Evolutionary conservation across 2,113 vertebrate genomes (phyloP).

Genomic region (Hepsetus odoe): DNA sequence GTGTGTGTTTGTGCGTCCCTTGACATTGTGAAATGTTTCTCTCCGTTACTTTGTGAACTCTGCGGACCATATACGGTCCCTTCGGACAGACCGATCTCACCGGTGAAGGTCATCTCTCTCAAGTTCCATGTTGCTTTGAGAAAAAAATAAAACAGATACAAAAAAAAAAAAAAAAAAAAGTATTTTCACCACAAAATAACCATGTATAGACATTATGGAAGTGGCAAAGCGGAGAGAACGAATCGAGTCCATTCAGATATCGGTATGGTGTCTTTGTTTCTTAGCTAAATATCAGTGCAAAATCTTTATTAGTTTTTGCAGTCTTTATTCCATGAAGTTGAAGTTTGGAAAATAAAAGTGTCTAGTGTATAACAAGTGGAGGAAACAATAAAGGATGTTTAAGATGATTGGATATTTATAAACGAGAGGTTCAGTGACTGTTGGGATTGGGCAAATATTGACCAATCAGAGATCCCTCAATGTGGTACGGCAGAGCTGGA

Average conservation of each 20-base stretch:
- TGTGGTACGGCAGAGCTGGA: constrained; percentile 36
- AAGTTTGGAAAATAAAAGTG: constrained; percentile 16
- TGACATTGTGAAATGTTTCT: constrained; percentile 81
- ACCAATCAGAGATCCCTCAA: constrained; percentile 44
- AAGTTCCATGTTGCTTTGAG: constrained; percentile 39
- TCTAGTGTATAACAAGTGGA: constrained; percentile 48
- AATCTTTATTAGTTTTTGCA: constrained; percentile 40
- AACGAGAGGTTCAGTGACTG: constrained; percentile 61
- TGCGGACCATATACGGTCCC: constrained; percentile 67
- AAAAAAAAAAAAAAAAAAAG: constrained; percentile 8
- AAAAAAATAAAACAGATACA: constrained; percentile 6
- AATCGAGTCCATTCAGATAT: constrained; percentile 41
- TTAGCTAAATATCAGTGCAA: constrained; percentile 48
- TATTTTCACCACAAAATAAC: constrained; percentile 46
- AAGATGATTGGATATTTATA: constrained; percentile 62
- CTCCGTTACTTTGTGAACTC: constrained; percentile 75
- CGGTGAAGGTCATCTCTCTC: constrained; percentile 46
- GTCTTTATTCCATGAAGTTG: constrained; percentile 36
- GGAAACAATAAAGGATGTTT: constrained; percentile 48
- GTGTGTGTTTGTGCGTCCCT: constrained; percentile 79
- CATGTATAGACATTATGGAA: constrained; percentile 44
- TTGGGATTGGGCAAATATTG: constrained; percentile 51
- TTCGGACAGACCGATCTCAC: constrained; percentile 44
- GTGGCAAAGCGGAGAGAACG: constrained; percentile 28
- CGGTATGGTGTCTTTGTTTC: constrained; percentile 54